A percentile compares a stretch with the other conserved stretches of the same genome.
These are phyloP conservation scores for Cotesia glomerata DNA, from an alignment of 1,140 invertebrate species.

Conservation along the genomic window DNA sequence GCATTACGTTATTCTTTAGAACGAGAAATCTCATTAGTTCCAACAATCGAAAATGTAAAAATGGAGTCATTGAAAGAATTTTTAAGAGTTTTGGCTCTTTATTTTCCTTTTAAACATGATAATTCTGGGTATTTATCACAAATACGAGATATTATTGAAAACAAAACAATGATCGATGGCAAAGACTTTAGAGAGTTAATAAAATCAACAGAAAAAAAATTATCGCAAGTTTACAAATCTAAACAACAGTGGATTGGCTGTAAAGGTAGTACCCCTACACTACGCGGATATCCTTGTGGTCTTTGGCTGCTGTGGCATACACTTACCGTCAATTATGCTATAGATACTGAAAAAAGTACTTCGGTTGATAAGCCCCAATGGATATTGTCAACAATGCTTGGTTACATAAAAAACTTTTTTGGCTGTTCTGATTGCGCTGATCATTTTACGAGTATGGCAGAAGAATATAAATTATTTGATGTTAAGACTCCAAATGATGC, in stretches of 20 bases:
- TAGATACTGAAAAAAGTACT: slow-evolving; percentile 47
- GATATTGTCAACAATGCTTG: slow-evolving; percentile 82
- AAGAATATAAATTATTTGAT: slow-evolving; percentile 70
- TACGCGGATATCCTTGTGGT: slow-evolving; percentile 92
- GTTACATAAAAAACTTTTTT: slow-evolving; percentile 92
- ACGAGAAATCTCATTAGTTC: slow-evolving; percentile 79
- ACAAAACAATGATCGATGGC: slow-evolving; percentile 64
- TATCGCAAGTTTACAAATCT: slow-evolving; percentile 66
- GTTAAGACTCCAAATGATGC: slow-evolving; percentile 75
- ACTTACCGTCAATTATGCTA: slow-evolving; percentile 81
- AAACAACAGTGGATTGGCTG: slow-evolving; percentile 82
- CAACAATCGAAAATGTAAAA: slow-evolving; percentile 72
- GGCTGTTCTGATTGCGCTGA: slow-evolving; percentile 88
- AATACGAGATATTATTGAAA: slow-evolving; percentile 61
- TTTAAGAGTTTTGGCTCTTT: slow-evolving; percentile 71
- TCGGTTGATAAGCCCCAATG: slow-evolving; percentile 66
- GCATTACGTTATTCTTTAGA: slow-evolving; percentile 79
- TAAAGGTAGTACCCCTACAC: slow-evolving; percentile 73
- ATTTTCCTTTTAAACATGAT: slow-evolving; percentile 76
- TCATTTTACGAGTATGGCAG: slow-evolving; percentile 87
- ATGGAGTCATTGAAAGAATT: slow-evolving; percentile 77
- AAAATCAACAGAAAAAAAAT: slow-evolving; percentile 61
- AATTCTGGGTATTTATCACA: slow-evolving; percentile 66
- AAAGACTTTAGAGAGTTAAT: slow-evolving; percentile 66
- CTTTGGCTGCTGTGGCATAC: slow-evolving; percentile 96